These are phyloP conservation scores for Artemia sinica DNA, from an alignment of 2,888 invertebrate species.

Conservation along the genomic window DNA sequence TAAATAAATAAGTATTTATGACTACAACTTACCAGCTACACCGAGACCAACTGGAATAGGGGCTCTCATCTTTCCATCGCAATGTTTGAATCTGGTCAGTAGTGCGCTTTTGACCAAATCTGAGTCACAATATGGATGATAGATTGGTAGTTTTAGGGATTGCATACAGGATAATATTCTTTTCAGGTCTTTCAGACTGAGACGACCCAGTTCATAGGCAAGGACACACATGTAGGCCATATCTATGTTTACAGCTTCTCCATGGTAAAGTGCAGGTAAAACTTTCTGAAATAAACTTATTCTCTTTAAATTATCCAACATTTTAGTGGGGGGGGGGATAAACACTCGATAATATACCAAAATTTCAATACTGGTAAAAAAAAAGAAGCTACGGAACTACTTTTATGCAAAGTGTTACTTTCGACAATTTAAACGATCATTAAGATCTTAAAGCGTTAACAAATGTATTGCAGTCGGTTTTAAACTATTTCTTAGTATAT, in stretches of 20 bases:
- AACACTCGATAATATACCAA: no score
- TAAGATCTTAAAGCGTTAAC: no score
- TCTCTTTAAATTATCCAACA: not conserved
- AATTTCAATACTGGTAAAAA: no score
- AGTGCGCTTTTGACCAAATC: not conserved
- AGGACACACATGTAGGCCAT: slow-evolving; percentile 3
- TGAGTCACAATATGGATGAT: not conserved
- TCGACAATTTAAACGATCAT: no score
- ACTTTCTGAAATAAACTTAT: not conserved
- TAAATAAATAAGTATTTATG: no score
- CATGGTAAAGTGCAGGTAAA: not conserved
- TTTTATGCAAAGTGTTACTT: no score
- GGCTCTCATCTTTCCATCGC: not conserved
- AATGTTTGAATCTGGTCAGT: not conserved
- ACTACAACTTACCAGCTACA: not conserved
- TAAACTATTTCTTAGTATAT: no score
- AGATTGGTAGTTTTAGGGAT: not conserved
- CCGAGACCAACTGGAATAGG: not conserved
- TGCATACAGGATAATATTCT: not conserved
- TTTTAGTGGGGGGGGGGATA: not conserved
- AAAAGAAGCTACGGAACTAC: no score
- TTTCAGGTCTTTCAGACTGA: not conserved
- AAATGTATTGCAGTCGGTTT: no score
- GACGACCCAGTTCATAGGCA: not conserved
- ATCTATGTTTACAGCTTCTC: slow-evolving; percentile 5